Percentiles rank a stretch among this genome's conserved stretches.
phyloP scores from a whole-genome alignment of 2,888 invertebrate genomes.

The Agrypnus murinus region DNA sequence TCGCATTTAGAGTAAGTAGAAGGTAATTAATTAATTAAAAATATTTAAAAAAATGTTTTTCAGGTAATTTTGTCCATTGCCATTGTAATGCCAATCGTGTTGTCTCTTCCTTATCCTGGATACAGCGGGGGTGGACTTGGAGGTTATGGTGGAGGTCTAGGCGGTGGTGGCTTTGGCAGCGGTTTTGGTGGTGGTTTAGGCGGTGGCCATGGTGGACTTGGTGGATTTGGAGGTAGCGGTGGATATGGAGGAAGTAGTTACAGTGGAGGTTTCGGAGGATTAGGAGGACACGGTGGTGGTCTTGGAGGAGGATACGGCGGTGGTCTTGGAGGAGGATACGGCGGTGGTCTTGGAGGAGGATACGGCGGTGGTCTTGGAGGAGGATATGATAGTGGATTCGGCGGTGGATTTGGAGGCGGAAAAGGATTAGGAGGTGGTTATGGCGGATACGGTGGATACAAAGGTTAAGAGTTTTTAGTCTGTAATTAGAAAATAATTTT shows the following conservation, averaged over 20 bases:
- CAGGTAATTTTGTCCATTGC: no score
- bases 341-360: slow-evolving; percentile 21
- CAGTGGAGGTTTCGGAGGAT: slow-evolving; percentile 19
- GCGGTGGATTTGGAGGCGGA: no score
- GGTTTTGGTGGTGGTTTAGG: background rate
- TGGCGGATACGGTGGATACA: no score
- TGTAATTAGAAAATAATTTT: no score
- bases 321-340: slow-evolving; percentile 13
- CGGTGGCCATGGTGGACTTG: background rate
- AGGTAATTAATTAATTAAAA: no score
- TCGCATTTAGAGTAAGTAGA: no score
- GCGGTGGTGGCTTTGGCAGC: slow-evolving; percentile 1
- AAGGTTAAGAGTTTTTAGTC: no score
- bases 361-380: background rate
- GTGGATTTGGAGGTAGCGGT: background rate
- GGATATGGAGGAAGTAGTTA: slow-evolving; percentile 10
- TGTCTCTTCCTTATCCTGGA: no score
- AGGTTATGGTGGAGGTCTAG: slow-evolving; percentile 16
- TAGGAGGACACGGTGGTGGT: slow-evolving; percentile 33
- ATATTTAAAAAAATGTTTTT: no score
- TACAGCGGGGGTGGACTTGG: slow-evolving; percentile 17
- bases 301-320: slow-evolving; percentile 35
- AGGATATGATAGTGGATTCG: no score
- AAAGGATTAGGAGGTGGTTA: no score
- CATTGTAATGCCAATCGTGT: no score